Conservation (phyloP, 1,140 invertebrate species). For the Micrasema minimum region DNA sequence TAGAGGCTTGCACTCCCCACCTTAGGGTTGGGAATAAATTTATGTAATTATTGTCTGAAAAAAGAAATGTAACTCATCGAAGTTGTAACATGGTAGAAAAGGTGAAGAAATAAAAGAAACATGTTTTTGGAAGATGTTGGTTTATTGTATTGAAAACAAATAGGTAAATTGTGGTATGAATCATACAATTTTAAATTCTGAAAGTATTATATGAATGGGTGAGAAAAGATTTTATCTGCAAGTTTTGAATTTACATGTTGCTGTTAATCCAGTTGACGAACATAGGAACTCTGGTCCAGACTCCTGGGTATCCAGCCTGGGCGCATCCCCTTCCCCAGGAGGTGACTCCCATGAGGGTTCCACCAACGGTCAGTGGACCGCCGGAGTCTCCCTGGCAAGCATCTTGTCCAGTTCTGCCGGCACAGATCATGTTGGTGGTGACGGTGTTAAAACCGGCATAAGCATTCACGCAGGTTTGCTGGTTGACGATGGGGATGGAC, state of each 20-base stretch:
- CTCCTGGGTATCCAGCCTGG: constrained; percentile 63
- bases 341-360: constrained; percentile 71
- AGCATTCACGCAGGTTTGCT: constrained; percentile 54
- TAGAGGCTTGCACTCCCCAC: too few relatives aligned
- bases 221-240: neutral
- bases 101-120: too few relatives aligned
- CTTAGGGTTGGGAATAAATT: too few relatives aligned
- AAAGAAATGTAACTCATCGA: too few relatives aligned
- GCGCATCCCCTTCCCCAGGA: constrained; percentile 81
- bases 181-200: too few relatives aligned
- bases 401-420: constrained; percentile 51
- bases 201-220: too few relatives aligned
- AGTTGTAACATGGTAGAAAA: too few relatives aligned
- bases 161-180: too few relatives aligned
- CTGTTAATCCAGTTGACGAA: constrained; percentile 38
- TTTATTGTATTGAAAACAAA: too few relatives aligned
- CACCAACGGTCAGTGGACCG: constrained; percentile 67
- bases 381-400: constrained; percentile 75
- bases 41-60: too few relatives aligned
- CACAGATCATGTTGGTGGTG: constrained; percentile 67
- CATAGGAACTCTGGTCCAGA: constrained; percentile 63
- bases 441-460: constrained; percentile 57
- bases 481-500: constrained; percentile 42
- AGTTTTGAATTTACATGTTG: too few relatives aligned
- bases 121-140: too few relatives aligned